phyloP scores from a whole-genome alignment of 2,797 vertebrate species.

The Phataginus tricuspis region DNA sequence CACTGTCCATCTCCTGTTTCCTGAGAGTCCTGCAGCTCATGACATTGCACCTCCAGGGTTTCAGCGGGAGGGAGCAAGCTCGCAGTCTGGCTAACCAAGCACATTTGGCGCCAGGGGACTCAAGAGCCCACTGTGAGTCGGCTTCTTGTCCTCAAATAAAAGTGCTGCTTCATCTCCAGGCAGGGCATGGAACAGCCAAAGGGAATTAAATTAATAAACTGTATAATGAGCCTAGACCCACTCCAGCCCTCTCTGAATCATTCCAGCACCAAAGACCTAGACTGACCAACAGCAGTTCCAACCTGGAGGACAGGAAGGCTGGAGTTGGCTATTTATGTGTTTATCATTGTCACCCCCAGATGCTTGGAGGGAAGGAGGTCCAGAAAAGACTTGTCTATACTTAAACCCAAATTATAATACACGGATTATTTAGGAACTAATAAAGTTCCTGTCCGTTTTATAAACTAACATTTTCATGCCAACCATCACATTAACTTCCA shows the following conservation, averaged over 20 bases:
- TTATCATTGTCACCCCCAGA: background rate
- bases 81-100: background rate
- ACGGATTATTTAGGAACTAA: background rate
- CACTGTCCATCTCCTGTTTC: background rate
- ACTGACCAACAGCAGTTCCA: background rate
- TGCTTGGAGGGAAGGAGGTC: background rate
- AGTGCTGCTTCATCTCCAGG: slow-evolving; percentile 63
- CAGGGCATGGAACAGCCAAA: background rate
- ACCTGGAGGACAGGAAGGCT: background rate
- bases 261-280: background rate
- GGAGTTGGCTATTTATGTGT: background rate
- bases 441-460: background rate
- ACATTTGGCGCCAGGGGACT: background rate
- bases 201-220: slow-evolving; percentile 60
- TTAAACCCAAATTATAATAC: background rate
- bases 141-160: slow-evolving; percentile 52
- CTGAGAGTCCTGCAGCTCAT: background rate
- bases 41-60: background rate
- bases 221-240: background rate
- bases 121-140: slow-evolving; percentile 35
- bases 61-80: background rate
- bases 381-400: background rate
- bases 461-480: background rate
- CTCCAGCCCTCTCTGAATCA: background rate
- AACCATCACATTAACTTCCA: background rate